Percentiles rank a stretch among this genome's conserved stretches.
Evolutionary conservation across 2,113 vertebrate species (phyloP).

Genomic region (Sylvia atricapilla): DNA sequence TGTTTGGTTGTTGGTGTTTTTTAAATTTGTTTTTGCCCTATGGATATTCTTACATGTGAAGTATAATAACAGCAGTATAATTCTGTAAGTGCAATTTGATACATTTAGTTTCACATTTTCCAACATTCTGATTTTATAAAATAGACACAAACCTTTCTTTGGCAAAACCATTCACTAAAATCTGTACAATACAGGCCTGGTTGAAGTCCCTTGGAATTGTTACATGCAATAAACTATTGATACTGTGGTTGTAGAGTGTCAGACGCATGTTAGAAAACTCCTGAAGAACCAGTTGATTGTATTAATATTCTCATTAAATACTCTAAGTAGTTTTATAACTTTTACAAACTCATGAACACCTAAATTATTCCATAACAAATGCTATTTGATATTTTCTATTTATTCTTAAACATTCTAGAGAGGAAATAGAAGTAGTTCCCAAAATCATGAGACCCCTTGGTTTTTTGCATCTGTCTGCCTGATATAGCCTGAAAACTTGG

Average conservation of each 20-base stretch:
- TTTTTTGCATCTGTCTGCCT: not conserved
- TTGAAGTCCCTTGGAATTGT: not conserved
- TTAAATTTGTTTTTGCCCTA: accelerated
- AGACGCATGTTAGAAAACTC: not conserved
- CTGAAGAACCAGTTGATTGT: not conserved
- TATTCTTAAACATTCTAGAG: not conserved
- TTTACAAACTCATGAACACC: not conserved
- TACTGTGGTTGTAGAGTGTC: not conserved
- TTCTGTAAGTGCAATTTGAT: not conserved
- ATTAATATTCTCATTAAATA: not conserved
- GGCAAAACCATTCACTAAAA: not conserved
- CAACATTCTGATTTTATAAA: not conserved
- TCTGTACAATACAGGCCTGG: not conserved
- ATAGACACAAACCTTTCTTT: not conserved
- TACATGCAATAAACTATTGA: not conserved
- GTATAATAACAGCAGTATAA: not conserved
- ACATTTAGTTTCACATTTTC: not conserved
- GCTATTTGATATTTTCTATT: not conserved
- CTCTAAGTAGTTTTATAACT: not conserved
- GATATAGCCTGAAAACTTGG: not conserved
- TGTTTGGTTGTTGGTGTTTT: accelerated
- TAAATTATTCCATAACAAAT: not conserved
- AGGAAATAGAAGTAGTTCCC: not conserved
- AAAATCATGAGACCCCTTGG: not conserved
- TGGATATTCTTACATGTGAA: not conserved